Evolutionary conservation across 1,140 invertebrate genomes (phyloP), one percentile per base, ranked within the genome.

Genomic region (Monochamus saltuarius): DNA sequence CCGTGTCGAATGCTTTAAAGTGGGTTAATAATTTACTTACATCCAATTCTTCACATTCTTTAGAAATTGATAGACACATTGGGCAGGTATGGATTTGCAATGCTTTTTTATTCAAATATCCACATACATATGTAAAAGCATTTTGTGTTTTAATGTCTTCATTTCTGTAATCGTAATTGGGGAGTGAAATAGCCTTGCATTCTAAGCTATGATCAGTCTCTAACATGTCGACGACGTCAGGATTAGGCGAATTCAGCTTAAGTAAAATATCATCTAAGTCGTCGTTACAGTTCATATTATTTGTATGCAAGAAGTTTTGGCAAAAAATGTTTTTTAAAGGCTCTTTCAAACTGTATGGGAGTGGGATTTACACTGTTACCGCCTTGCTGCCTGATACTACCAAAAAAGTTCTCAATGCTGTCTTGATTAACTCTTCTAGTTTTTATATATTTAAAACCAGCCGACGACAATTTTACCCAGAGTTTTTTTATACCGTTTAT

Each of bases 241-340:
- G 1, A n/a, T 51, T 9, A 1, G n/a, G 39, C 14, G n/a, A 9
- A 2, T 51, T 43, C 36, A 52, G 14, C 4, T 57, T 35, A 1
- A 36, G 10, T 29, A 52, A 13, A 1, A 59, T 19, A 39, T 19
- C n/a, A 35, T 22, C 49, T 10, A 52, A 52, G 34, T 59, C 57
- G 4, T 57, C 45, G 11, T 16, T 13, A 38, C 43, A 57, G 45
- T 57, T 57, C 43, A 57, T 56, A 34, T 35, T n/a, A 9, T 1
- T 9, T 1, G 53, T 43, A 34, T 56, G 53, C 9, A 58, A 29
- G 35, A 49, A 53, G 4, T 13, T 59, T 42, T 43, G 38, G 17
- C 40, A 59, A 40, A 55, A 61, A 11, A 61, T n/a, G n/a, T n/a
- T 54, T 61, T 49, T 35, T 35, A 34, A 61, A 55, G 39, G 43